Percentiles rank a stretch among this genome's conserved stretches.
These are phyloP conservation scores for Melospiza georgiana DNA, from an alignment of 2,113 vertebrate species.

Conservation along the genomic window DNA sequence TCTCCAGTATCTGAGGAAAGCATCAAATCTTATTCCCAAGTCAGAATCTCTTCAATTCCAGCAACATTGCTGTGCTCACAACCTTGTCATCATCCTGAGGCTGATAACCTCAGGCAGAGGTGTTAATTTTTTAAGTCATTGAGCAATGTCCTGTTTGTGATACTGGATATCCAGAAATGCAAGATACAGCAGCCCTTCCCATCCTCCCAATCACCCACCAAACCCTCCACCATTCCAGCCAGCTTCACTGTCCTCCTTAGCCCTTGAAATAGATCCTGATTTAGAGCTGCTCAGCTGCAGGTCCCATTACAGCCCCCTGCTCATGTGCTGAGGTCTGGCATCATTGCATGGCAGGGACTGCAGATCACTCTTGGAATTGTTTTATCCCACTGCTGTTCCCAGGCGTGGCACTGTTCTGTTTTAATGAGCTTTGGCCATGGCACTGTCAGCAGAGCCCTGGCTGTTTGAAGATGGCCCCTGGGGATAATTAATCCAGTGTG, in stretches of 20 bases:
- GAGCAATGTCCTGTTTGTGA: constrained; percentile 29
- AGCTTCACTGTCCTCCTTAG: neutral
- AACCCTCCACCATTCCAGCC: neutral
- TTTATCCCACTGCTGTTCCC: neutral
- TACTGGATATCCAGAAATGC: neutral
- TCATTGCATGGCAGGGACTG: rapidly evolving
- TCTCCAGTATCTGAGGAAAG: constrained; percentile 49
- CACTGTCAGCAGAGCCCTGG: neutral
- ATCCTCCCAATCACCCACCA: neutral
- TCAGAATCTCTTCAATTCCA: constrained; percentile 50
- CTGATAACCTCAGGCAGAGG: constrained; percentile 20
- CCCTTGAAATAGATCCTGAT: neutral
- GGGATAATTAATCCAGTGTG: constrained; percentile 30
- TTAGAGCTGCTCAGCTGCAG: neutral
- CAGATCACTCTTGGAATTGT: neutral
- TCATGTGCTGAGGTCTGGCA: neutral
- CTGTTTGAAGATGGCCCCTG: neutral
- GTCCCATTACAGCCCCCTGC: neutral
- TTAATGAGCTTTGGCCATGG: constrained; percentile 36
- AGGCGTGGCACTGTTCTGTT: neutral
- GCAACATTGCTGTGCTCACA: constrained; percentile 10
- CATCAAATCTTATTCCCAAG: constrained; percentile 5
- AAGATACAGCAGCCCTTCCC: neutral
- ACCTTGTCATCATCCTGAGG: constrained; percentile 34
- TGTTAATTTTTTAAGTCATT: constrained; percentile 43